Percentiles rank a stretch among this genome's conserved stretches.
Evolutionary conservation across 1,140 invertebrate species (phyloP).

Genomic region (Neoseiulus cucumeris): DNA sequence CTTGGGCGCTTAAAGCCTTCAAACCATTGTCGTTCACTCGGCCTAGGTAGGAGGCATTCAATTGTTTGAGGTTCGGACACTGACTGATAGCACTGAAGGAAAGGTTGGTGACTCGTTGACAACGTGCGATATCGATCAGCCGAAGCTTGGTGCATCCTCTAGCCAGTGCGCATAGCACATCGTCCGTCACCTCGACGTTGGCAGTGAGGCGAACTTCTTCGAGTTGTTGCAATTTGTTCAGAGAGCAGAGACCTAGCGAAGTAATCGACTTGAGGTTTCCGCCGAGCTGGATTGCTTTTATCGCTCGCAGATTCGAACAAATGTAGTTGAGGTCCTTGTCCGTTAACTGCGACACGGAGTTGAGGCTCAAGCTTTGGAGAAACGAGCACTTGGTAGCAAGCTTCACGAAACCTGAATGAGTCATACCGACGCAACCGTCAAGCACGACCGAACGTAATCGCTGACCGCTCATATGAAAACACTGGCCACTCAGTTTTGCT

Average conservation of each 20-base stretch:
- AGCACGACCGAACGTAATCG: constrained; percentile 16
- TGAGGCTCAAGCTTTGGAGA: constrained; percentile 9
- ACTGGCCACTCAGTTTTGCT: constrained; percentile 17
- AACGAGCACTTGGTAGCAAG: constrained; percentile 10
- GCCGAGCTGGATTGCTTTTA: background rate
- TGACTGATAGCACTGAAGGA: constrained; percentile 16
- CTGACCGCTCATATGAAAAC: constrained; percentile 19
- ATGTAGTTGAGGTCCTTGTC: constrained; percentile 10
- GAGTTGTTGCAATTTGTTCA: background rate
- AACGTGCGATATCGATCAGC: constrained; percentile 15
- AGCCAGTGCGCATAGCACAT: constrained; percentile 16
- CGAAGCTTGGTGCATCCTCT: constrained; percentile 16
- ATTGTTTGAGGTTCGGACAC: constrained; percentile 14
- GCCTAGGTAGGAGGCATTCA: constrained; percentile 17
- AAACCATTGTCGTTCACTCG: constrained; percentile 17
- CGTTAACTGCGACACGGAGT: background rate
- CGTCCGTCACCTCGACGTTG: constrained; percentile 17
- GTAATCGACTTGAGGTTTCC: background rate
- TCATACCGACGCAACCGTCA: constrained; percentile 17
- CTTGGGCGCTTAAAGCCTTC: constrained; percentile 17
- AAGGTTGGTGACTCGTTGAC: constrained; percentile 17
- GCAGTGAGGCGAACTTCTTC: constrained; percentile 15
- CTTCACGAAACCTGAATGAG: constrained; percentile 4
- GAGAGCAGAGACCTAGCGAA: background rate
- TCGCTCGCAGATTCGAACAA: constrained; percentile 1